These are phyloP conservation scores for Prionace glauca DNA, from an alignment of 2,797 vertebrate species.

Conservation along the genomic window DNA sequence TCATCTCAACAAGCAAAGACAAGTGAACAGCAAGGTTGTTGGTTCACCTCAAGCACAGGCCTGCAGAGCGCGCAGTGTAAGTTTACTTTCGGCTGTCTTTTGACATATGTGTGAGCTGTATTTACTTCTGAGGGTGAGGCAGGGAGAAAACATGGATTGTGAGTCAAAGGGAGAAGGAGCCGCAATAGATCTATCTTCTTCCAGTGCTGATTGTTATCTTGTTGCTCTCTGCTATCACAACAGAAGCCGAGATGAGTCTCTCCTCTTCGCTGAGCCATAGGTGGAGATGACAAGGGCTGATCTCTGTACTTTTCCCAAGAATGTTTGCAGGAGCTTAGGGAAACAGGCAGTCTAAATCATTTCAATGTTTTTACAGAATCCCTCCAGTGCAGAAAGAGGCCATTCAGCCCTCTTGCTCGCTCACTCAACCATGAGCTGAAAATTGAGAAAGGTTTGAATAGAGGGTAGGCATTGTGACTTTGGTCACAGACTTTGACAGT, in stretches of 20 bases:
- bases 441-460: not conserved
- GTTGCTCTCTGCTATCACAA: not conserved
- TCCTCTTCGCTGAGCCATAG: not conserved
- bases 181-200: not conserved
- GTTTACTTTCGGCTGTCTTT: not conserved
- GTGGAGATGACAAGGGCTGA: not conserved
- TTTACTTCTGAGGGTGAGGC: not conserved
- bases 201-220: not conserved
- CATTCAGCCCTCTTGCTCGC: not conserved
- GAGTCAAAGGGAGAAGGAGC: not conserved
- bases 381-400: no score
- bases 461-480: not conserved
- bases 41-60: no score
- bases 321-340: not conserved
- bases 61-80: not conserved
- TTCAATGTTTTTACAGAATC: no score
- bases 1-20: not conserved
- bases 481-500: not conserved
- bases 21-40: not conserved
- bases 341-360: not conserved
- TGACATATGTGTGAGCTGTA: no score
- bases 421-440: not conserved
- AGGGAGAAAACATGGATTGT: not conserved
- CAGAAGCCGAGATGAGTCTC: not conserved
- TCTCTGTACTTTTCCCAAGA: not conserved